Percentiles rank a stretch among this genome's conserved stretches.
phyloP scores from a whole-genome alignment of 2,888 invertebrate genomes.

The Dryadula phaetusa region DNA sequence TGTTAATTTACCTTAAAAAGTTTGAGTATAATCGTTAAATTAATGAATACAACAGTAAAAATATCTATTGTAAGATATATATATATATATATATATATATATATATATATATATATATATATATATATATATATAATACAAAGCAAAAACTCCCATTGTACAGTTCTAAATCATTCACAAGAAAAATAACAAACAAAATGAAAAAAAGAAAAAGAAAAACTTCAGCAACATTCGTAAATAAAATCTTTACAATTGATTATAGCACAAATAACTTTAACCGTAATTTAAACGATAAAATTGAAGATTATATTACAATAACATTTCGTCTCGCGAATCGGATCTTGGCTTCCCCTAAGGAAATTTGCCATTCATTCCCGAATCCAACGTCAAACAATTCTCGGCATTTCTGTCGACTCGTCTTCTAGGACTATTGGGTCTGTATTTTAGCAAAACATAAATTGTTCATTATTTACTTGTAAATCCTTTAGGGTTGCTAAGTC shows the following conservation, averaged over 20 bases:
- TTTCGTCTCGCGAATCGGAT: constrained; percentile 31
- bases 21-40: too few relatives aligned
- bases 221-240: background rate
- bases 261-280: constrained; percentile 21
- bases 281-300: constrained; percentile 26
- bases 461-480: constrained; percentile 1
- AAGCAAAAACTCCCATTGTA: background rate
- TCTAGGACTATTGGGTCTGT: constrained; percentile 7
- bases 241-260: constrained; percentile 11
- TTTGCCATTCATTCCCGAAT: constrained; percentile 31
- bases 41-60: too few relatives aligned
- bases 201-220: background rate
- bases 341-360: constrained; percentile 32
- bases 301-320: constrained; percentile 34
- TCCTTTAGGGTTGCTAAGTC: background rate
- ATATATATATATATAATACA: too few relatives aligned
- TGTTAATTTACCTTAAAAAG: constrained; percentile 1
- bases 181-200: constrained; percentile 2
- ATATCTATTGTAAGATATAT: too few relatives aligned
- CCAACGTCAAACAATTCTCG: constrained; percentile 36
- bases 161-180: background rate
- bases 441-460: constrained; percentile 8
- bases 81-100: background rate
- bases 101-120: too few relatives aligned
- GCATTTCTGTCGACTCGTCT: constrained; percentile 18